phyloP scores from a whole-genome alignment of 2,888 invertebrate genomes.

The Lasioglossum marginatum region DNA sequence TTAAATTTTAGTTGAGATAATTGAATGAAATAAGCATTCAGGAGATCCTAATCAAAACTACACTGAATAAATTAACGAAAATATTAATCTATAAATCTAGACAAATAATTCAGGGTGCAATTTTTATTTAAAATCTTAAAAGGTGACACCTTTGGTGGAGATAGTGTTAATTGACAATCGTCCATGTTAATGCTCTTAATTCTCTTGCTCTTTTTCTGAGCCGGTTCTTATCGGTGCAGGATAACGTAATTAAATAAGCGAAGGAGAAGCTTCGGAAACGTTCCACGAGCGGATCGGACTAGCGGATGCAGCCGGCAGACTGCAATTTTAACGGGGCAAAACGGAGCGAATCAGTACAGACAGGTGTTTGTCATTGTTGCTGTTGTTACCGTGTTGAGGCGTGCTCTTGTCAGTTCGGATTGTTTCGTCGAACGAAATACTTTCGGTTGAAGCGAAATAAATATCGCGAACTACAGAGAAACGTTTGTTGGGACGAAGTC shows the following conservation, averaged over 20 bases:
- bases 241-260: conserved; percentile 22
- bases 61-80: too few relatives aligned
- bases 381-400: not conserved
- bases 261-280: not conserved
- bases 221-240: not conserved
- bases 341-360: not conserved
- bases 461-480: not conserved
- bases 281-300: not conserved
- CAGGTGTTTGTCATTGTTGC: not conserved
- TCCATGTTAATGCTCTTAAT: not conserved
- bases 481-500: not conserved
- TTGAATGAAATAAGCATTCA: too few relatives aligned
- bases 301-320: not conserved
- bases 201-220: not conserved
- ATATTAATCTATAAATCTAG: too few relatives aligned
- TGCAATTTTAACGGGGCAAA: not conserved
- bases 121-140: not conserved
- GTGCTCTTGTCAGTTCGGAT: not conserved
- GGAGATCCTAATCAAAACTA: too few relatives aligned
- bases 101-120: too few relatives aligned
- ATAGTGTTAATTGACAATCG: not conserved
- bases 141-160: not conserved
- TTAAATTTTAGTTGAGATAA: too few relatives aligned
- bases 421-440: not conserved
- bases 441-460: not conserved